phyloP scores from a whole-genome alignment of 2,888 invertebrate genomes.

The Amphipoea oculea region DNA sequence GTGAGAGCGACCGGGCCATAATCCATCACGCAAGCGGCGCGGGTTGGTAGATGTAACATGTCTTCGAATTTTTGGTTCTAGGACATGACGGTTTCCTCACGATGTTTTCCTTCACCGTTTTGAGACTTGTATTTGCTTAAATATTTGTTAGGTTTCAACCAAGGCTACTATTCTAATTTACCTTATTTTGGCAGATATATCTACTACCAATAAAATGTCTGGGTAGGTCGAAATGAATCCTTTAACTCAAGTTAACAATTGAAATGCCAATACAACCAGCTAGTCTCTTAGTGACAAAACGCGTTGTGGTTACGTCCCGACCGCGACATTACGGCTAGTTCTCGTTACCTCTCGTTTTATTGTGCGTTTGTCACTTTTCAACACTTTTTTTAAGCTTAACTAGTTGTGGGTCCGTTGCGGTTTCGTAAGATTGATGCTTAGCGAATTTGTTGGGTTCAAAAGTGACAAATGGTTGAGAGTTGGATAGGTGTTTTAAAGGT shows the following conservation, averaged over 20 bases:
- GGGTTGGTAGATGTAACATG: too few species aligned
- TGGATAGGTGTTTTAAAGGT: constrained; percentile 8
- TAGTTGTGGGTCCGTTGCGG: constrained; percentile 69
- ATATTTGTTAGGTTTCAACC: neutral
- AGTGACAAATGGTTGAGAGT: constrained; percentile 47
- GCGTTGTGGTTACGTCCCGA: constrained; percentile 67
- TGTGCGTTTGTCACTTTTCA: constrained; percentile 75
- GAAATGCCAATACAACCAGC: constrained; percentile 21
- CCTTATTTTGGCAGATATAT: neutral
- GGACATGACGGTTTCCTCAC: too few species aligned
- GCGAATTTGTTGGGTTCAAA: constrained; percentile 53
- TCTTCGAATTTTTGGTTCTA: too few species aligned
- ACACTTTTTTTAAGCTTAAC: constrained; percentile 73
- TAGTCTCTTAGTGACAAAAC: constrained; percentile 50
- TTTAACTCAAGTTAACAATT: constrained; percentile 22
- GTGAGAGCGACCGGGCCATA: too few species aligned
- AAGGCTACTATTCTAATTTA: neutral
- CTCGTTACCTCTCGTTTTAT: constrained; percentile 83
- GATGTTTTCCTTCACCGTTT: too few species aligned
- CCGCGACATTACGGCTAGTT: constrained; percentile 67
- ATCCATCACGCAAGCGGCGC: too few species aligned
- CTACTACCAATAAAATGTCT: neutral
- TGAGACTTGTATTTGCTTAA: neutral
- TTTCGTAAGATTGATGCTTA: constrained; percentile 61
- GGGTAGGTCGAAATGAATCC: neutral